Percentiles rank a stretch among this genome's conserved stretches.
Evolutionary conservation across 2,797 vertebrate species (phyloP).

Genomic region (Parambassis ranga): DNA sequence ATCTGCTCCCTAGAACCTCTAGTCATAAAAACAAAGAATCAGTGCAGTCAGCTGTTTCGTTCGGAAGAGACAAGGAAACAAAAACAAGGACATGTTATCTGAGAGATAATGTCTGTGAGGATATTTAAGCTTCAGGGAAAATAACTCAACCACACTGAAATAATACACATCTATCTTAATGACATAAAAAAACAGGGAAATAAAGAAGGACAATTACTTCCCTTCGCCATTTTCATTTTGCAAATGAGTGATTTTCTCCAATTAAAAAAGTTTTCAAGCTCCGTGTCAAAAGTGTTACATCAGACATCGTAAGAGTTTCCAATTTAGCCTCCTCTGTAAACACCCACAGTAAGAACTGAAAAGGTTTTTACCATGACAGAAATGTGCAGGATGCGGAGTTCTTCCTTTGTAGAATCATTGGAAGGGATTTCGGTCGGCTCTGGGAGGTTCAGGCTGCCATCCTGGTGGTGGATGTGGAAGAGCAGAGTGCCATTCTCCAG

Average conservation of each 20-base stretch:
- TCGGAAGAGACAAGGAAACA: slow-evolving; percentile 6
- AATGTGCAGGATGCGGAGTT: slow-evolving; percentile 96
- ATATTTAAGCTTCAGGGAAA: background rate
- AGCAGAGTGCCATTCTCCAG: slow-evolving; percentile 96
- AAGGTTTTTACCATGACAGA: slow-evolving; percentile 92
- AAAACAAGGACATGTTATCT: slow-evolving; percentile 24
- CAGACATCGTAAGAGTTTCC: background rate
- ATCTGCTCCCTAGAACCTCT: slow-evolving; percentile 15
- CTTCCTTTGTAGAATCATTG: slow-evolving; percentile 90
- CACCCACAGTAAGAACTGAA: background rate
- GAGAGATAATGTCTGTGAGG: slow-evolving; percentile 1
- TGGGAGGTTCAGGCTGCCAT: slow-evolving; percentile 86
- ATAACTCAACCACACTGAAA: background rate
- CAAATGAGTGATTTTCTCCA: slow-evolving; percentile 11
- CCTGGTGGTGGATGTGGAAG: slow-evolving; percentile 98
- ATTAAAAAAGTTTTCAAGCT: slow-evolving; percentile 17
- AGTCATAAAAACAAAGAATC: background rate
- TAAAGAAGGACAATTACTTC: too few species aligned
- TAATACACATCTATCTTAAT: background rate
- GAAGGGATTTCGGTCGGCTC: slow-evolving; percentile 91
- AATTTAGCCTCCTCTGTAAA: background rate
- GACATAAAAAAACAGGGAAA: background rate
- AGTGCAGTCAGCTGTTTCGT: slow-evolving; percentile 26
- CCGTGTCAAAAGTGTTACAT: background rate
- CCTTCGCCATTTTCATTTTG: background rate